These are phyloP conservation scores for Panzeria rudis DNA, from an alignment of 2,888 invertebrate species.

Conservation along the genomic window DNA sequence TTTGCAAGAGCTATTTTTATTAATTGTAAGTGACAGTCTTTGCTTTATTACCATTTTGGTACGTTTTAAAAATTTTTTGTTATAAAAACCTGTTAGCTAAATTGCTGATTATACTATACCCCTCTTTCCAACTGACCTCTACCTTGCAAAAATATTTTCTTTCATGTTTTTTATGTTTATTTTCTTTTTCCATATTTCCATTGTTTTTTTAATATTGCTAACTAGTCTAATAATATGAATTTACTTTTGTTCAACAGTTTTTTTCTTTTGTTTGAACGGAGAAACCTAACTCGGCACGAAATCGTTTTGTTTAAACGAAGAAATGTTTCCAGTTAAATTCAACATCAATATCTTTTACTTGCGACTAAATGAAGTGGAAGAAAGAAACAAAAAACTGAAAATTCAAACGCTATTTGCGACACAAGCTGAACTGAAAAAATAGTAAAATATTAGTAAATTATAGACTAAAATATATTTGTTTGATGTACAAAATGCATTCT, in stretches of 20 bases:
- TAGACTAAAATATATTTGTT: not conserved
- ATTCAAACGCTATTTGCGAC: too few species aligned
- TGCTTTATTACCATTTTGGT: too few species aligned
- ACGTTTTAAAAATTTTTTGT: too few species aligned
- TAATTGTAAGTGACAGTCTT: too few species aligned
- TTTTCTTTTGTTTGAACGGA: too few species aligned
- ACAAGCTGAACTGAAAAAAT: too few species aligned
- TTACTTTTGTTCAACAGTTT: not conserved
- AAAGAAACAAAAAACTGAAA: constrained; percentile 9
- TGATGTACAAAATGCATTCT: not conserved
- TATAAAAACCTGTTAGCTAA: too few species aligned
- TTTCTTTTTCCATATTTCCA: not conserved
- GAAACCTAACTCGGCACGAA: not conserved
- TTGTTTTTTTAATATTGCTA: not conserved
- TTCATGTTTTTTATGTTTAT: not conserved
- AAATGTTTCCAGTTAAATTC: too few species aligned
- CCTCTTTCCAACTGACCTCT: not conserved
- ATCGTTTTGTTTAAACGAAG: constrained; percentile 21
- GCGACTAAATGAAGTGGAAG: constrained; percentile 48
- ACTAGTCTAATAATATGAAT: not conserved
- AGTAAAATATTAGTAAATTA: not conserved
- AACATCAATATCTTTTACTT: constrained; percentile 49
- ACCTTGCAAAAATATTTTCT: not conserved
- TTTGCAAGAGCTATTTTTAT: too few species aligned
- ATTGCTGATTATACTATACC: not conserved